Evolutionary conservation across 1,140 invertebrate species (phyloP).

Genomic region (Theocolax elegans): DNA sequence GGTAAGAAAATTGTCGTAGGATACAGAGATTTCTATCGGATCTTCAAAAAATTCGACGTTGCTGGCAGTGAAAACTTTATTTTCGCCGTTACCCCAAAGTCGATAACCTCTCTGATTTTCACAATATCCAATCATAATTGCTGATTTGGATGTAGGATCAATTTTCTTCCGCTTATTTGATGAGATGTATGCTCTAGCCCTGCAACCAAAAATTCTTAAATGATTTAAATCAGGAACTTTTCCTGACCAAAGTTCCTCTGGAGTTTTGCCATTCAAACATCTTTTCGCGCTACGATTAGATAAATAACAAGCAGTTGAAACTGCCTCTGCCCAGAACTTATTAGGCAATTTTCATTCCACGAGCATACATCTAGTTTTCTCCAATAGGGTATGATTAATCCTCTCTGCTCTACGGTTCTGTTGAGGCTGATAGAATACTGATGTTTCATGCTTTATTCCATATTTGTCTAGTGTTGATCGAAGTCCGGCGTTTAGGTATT

Average conservation of each 20-base stretch:
- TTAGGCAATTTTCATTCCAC: conserved; percentile 47
- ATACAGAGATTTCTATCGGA: neutral
- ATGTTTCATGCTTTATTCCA: conserved; percentile 55
- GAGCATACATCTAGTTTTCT: too few relatives aligned
- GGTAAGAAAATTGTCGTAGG: neutral
- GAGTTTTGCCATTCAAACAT: too few relatives aligned
- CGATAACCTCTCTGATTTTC: neutral
- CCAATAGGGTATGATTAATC: conserved; percentile 57
- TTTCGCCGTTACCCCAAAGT: neutral
- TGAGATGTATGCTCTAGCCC: conserved; percentile 34
- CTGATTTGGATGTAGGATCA: neutral
- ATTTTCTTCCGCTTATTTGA: neutral
- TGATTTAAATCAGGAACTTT: conserved; percentile 47
- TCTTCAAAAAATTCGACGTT: neutral
- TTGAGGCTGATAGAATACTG: conserved; percentile 51
- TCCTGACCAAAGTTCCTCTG: conserved; percentile 52
- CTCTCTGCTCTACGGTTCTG: conserved; percentile 54
- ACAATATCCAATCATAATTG: too few relatives aligned
- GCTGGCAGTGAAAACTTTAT: conserved; percentile 1
- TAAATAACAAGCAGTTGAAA: too few relatives aligned
- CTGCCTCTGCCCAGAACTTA: conserved; percentile 60
- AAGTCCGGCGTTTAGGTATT: too few relatives aligned
- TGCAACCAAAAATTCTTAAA: too few relatives aligned
- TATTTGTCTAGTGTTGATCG: too few relatives aligned
- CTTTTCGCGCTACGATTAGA: too few relatives aligned